These are phyloP conservation scores for Patella caerulea DNA, from an alignment of 2,888 invertebrate genomes.

Conservation along the genomic window DNA sequence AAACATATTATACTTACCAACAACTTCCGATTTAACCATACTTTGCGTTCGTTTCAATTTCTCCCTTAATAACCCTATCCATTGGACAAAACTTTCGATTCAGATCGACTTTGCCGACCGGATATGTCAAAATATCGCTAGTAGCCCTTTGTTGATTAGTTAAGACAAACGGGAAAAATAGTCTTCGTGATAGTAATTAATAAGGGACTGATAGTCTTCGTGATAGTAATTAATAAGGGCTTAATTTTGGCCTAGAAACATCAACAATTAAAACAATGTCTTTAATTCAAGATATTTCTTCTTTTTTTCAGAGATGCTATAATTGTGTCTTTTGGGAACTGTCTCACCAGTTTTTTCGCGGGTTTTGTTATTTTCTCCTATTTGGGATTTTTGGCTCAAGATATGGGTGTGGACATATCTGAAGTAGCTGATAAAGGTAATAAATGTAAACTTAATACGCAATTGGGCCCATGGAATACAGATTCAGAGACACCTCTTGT, in stretches of 20 bases:
- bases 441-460: neutral
- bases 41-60: neutral
- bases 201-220: too few species aligned
- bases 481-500: too few species aligned
- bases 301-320: slow-evolving; percentile 60
- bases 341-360: slow-evolving; percentile 68
- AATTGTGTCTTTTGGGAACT: slow-evolving; percentile 64
- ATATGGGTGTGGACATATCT: slow-evolving; percentile 53
- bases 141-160: too few species aligned
- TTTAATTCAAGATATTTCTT: slow-evolving; percentile 45
- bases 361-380: slow-evolving; percentile 70
- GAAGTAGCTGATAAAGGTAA: slow-evolving; percentile 61
- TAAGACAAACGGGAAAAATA: too few species aligned
- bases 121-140: too few species aligned
- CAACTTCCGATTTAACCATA: too few species aligned
- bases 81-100: neutral
- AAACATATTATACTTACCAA: too few species aligned
- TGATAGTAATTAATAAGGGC: slow-evolving; percentile 28
- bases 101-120: too few species aligned
- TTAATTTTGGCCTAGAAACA: slow-evolving; percentile 42
- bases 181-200: too few species aligned
- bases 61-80: neutral
- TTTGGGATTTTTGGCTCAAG: slow-evolving; percentile 62
- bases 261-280: slow-evolving; percentile 71
- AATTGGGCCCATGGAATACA: too few species aligned